Base-by-base conservation (phyloP, 1,140 invertebrate species). In the Leptinotarsa undecemlineata region DNA sequence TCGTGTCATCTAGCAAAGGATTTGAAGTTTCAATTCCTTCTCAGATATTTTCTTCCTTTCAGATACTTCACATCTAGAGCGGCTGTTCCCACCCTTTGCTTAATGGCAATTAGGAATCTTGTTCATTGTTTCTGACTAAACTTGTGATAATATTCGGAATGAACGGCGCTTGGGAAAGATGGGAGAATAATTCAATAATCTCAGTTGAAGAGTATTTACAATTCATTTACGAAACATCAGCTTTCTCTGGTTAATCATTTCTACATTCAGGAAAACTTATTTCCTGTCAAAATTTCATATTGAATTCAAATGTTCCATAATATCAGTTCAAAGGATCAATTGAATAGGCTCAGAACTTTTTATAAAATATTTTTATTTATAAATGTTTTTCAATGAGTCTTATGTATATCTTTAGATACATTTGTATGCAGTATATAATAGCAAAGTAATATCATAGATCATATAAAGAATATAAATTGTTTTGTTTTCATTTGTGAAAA, bases 121-220 rank as follows among this genome's bases (percentile, higher is more conserved):
- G 47, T 68, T 17, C 47, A 68, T 68, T 68, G 67, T 68, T 68
- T 21, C 42, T 21, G 33, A 4, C 64, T 21, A 6, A 17, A 57
- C 51, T 68, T n/a, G 42, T n/a, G 26, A 68, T 42, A 68, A 68
- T 48, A 68, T 68, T 68, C 21, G 42, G 42, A 42, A 33, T 48
- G 20, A 47, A 68, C 26, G 67, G 42, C n/a, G 67, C 67, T 68
- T 47, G 15, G 8, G 33, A 33, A 68, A 68, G 42, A 68, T 47
- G 42, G 67, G 19, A 68, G 67, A 48, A 47, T 68, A 68, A 68
- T 68, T 47, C n/a, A 68, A 68, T 68, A 68, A 68, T 68, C 26
- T 68, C 67, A 17, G 67, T 68, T 68, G 67, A 68, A 68, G 67
- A 42, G 67, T 68, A 68, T 68, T 68, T 68, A 33, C 67, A 21